These are phyloP conservation scores for Caiman crocodilus DNA, from an alignment of 2,797 vertebrate genomes.

Conservation along the genomic window DNA sequence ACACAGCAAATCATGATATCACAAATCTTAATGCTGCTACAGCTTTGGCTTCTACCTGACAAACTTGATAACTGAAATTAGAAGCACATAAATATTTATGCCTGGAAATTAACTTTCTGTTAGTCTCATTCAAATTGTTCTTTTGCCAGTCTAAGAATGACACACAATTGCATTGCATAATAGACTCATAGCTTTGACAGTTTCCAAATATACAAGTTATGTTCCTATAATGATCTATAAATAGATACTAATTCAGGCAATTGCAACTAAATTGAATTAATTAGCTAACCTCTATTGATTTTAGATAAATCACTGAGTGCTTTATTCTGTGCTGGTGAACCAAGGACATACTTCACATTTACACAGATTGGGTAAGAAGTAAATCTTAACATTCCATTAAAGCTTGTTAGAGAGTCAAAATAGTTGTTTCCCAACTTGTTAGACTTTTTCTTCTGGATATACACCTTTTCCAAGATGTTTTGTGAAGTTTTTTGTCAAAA, in stretches of 20 bases:
- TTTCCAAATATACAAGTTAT: too few relatives aligned
- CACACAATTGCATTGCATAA: neutral
- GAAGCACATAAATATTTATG: neutral
- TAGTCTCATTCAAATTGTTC: neutral
- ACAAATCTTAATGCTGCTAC: neutral
- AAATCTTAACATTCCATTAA: neutral
- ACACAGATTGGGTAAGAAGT: neutral
- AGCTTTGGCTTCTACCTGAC: neutral
- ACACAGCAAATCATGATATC: neutral
- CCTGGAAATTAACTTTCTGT: neutral
- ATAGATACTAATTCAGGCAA: neutral
- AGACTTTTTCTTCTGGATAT: accelerated
- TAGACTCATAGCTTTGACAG: neutral
- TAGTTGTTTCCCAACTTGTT: neutral
- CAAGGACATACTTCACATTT: neutral
- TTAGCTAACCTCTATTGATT: neutral
- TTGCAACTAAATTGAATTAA: neutral
- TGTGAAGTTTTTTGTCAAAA: neutral
- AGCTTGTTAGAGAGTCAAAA: neutral
- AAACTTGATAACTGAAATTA: neutral
- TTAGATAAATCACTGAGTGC: neutral
- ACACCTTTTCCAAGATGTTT: neutral
- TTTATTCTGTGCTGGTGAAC: neutral
- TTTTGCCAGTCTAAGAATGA: too few relatives aligned
- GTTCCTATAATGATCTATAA: neutral